A percentile compares a stretch with the other conserved stretches of the same genome.
Conservation (phyloP, 1,140 invertebrate species). For the Hesperophylax magnus region DNA sequence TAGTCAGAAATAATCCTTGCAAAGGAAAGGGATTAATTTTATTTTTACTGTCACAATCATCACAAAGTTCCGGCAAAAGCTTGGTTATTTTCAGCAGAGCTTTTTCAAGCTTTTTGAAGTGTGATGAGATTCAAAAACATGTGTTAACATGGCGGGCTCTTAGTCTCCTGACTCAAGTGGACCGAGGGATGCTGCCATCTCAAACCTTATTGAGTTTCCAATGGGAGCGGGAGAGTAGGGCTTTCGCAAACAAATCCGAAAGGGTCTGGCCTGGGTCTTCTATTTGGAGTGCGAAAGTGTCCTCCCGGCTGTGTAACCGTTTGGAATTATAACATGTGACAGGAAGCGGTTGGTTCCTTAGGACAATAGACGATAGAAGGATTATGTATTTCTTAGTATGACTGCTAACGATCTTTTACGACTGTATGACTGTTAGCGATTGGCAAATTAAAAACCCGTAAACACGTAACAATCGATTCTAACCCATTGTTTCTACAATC, state of each 20-base stretch:
- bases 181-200: slow-evolving; percentile 11
- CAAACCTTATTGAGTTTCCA: slow-evolving; percentile 41
- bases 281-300: neutral
- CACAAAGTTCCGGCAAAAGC: slow-evolving; percentile 8
- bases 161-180: neutral
- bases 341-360: too few relatives aligned
- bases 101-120: slow-evolving; percentile 15
- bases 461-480: too few relatives aligned
- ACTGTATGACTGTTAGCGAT: too few relatives aligned
- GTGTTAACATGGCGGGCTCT: slow-evolving; percentile 15
- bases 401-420: too few relatives aligned
- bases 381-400: too few relatives aligned
- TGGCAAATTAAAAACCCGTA: too few relatives aligned
- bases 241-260: slow-evolving; percentile 22
- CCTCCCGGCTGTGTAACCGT: neutral
- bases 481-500: too few relatives aligned
- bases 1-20: too few relatives aligned
- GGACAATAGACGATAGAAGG: too few relatives aligned
- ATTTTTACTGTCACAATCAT: too few relatives aligned
- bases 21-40: too few relatives aligned
- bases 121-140: slow-evolving; percentile 24
- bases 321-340: neutral
- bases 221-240: slow-evolving; percentile 2
- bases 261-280: neutral
- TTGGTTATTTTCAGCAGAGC: neutral